A percentile compares a stretch with the other conserved stretches of the same genome.
Evolutionary conservation across 2,113 vertebrate species (phyloP).

Genomic region (Cnemophilus loriae): DNA sequence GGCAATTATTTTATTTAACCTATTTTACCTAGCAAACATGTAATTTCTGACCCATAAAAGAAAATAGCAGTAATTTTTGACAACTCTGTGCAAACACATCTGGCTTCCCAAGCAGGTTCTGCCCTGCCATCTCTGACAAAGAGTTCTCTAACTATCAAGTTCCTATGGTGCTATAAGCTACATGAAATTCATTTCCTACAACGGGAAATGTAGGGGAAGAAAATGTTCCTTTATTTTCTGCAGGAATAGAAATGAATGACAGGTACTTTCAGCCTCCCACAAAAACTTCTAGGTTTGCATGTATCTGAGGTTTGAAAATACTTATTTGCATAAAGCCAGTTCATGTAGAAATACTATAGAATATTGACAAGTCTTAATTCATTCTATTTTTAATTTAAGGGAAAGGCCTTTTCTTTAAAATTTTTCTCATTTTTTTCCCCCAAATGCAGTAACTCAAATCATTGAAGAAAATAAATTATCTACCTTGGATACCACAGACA

Average conservation of each 20-base stretch:
- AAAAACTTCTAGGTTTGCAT: not conserved
- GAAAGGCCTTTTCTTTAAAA: fast-evolving
- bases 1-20: not conserved
- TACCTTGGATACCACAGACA: not conserved
- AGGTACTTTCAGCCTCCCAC: not conserved
- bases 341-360: not conserved
- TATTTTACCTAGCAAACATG: not conserved
- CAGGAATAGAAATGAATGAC: not conserved
- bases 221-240: not conserved
- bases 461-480: not conserved
- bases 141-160: not conserved
- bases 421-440: not conserved
- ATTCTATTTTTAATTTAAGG: not conserved
- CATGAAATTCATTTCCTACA: not conserved
- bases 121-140: not conserved
- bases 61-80: not conserved
- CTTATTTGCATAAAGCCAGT: not conserved
- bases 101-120: not conserved
- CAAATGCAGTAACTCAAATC: not conserved
- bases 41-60: not conserved
- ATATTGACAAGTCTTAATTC: not conserved
- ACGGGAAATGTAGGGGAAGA: fast-evolving
- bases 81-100: not conserved
- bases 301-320: not conserved
- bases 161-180: not conserved